Conservation (phyloP, 2,113 vertebrate genomes). For the Rhagologus leucostigma region DNA sequence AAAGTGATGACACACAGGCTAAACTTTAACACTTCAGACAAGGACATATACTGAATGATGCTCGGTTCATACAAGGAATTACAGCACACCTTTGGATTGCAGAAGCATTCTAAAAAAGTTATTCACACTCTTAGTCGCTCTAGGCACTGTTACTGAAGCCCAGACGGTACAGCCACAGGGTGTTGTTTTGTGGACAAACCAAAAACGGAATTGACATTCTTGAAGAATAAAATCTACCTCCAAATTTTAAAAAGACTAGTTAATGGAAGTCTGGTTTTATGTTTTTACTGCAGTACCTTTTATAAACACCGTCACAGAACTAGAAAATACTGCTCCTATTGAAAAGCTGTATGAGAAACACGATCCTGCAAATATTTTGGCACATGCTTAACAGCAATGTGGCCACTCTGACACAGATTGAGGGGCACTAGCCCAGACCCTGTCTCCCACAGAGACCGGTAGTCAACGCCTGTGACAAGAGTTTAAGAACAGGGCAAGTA, state of each 20-base stretch:
- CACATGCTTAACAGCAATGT: background rate
- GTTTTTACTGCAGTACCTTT: background rate
- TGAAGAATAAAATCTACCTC: background rate
- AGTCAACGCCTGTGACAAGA: background rate
- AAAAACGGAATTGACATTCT: background rate
- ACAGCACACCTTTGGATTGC: background rate
- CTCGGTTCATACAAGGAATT: background rate
- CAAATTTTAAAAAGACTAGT: background rate
- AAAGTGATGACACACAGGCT: background rate
- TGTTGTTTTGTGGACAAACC: background rate
- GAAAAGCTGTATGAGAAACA: background rate
- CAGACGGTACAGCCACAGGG: background rate
- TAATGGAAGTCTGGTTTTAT: background rate
- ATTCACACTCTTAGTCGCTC: background rate
- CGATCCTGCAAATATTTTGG: conserved; percentile 1
- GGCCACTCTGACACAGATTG: background rate
- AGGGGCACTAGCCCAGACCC: background rate
- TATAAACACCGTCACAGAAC: background rate
- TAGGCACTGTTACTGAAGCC: background rate
- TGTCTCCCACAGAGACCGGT: background rate
- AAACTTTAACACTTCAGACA: conserved; percentile 9
- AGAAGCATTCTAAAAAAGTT: background rate
- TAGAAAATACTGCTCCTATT: background rate
- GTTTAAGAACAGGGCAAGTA: background rate
- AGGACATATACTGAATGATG: background rate